Evolutionary conservation across 1,140 invertebrate genomes (phyloP), one percentile per base, ranked within the genome.

Genomic region (Eriocheir sinensis): DNA sequence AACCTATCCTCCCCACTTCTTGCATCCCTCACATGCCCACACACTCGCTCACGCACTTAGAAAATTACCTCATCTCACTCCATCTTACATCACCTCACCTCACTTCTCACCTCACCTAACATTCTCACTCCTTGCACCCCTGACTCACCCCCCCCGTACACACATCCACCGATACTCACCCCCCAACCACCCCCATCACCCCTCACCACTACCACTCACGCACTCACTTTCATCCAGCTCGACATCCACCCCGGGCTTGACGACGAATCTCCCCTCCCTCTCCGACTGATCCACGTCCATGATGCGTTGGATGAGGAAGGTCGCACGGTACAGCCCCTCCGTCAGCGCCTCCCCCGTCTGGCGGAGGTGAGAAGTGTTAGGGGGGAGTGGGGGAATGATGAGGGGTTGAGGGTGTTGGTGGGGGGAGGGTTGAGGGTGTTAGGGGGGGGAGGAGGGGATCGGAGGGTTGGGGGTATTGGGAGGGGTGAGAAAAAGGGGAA

Each of bases 221-320:
- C n/a, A n/a, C 95, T 93, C 53, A 96, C 95, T 97, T 96, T 98
- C 98, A 96, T 98, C 98, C 41, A 98, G 96, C 60, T 97, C 97
- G 0, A 97, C 96, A 96, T 98, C 98, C 0, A 98, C 97, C 80
- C 98, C 98, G 60, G 97, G 96, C 96, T 98, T 98, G 0, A 98
- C 97, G 0, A 97, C 97, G 96, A 98, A 98, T 96, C 97, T 97
- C 90, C 97, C 97, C 95, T 97, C 97, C 8, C 96, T 96, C 95
- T 97, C 97, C 27, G 97, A 98, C 89, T 97, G 97, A 30, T 98
- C 97, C 96, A 98, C 98, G 96, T 98, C 98, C 92, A 98, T 97
- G 95, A 98, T 97, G 60, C 97, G 96, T 36, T 97, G 96, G 88
- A 97, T 97, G 79, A 97, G 97, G 89, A 97, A 97, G 83, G 97